Conservation (phyloP, 2,888 invertebrate species). For the Petrophora chlorosata region DNA sequence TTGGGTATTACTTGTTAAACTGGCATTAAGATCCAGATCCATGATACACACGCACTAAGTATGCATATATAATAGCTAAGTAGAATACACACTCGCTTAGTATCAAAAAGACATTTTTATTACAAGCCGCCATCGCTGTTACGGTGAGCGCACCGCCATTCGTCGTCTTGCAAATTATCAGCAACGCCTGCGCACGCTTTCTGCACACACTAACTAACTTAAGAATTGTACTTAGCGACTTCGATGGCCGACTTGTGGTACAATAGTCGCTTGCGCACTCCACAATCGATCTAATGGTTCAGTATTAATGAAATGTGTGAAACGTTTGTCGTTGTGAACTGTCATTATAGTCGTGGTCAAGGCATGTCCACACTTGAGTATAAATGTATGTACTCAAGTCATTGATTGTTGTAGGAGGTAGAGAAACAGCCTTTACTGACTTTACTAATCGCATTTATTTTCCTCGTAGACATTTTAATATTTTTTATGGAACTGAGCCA, state of each 20-base stretch:
- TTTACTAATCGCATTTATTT: too few species aligned
- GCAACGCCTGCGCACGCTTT: slow-evolving; percentile 76
- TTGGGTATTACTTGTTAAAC: too few species aligned
- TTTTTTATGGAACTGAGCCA: too few species aligned
- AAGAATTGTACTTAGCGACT: slow-evolving; percentile 70
- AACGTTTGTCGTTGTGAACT: slow-evolving; percentile 26
- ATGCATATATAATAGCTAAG: too few species aligned
- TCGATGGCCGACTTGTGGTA: slow-evolving; percentile 49
- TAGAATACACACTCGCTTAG: slow-evolving; percentile 34
- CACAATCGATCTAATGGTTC: slow-evolving; percentile 44
- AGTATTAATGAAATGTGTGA: slow-evolving; percentile 34
- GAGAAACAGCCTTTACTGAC: too few species aligned
- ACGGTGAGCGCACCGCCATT: slow-evolving; percentile 55
- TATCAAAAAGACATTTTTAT: slow-evolving; percentile 44
- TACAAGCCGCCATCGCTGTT: slow-evolving; percentile 54
- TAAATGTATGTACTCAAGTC: too few species aligned
- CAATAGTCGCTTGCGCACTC: slow-evolving; percentile 44
- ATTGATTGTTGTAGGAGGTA: too few species aligned
- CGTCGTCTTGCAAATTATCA: slow-evolving; percentile 72
- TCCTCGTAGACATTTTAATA: too few species aligned
- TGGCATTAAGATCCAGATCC: too few species aligned
- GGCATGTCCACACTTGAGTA: slow-evolving; percentile 10
- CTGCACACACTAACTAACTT: slow-evolving; percentile 73
- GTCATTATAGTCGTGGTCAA: slow-evolving; percentile 16
- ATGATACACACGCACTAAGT: too few species aligned